These are phyloP conservation scores for Goniozus legneri DNA, from an alignment of 1,140 invertebrate species.

Conservation along the genomic window DNA sequence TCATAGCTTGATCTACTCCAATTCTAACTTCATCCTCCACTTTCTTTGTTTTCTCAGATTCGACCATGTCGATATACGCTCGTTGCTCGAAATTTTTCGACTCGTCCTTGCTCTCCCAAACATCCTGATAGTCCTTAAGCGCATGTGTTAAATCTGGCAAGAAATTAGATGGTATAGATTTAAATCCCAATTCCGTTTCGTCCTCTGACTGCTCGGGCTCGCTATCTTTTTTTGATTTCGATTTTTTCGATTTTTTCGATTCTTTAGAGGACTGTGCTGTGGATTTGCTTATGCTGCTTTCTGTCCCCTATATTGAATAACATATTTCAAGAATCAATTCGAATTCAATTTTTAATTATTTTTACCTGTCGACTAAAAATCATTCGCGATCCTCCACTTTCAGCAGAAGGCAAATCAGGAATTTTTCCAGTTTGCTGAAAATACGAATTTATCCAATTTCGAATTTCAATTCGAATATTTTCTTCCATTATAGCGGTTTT, in stretches of 20 bases:
- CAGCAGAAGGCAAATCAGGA: constrained; percentile 86
- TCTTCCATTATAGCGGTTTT: constrained; percentile 69
- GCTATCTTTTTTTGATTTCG: constrained; percentile 48
- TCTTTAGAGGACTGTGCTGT: constrained; percentile 73
- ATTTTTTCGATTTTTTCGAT: constrained; percentile 68
- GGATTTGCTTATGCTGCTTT: constrained; percentile 73
- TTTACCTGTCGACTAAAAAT: constrained; percentile 74
- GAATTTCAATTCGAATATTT: constrained; percentile 79
- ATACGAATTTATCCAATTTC: constrained; percentile 79
- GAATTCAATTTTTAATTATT: constrained; percentile 6
- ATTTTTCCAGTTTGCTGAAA: constrained; percentile 81
- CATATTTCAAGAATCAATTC: constrained; percentile 1
- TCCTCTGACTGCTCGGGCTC: constrained; percentile 60
- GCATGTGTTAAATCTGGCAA: constrained; percentile 50
- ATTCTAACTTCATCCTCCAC: constrained; percentile 81
- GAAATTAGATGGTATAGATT: constrained; percentile 53
- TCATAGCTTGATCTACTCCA: constrained; percentile 81
- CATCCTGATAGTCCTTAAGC: constrained; percentile 60
- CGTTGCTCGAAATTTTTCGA: constrained; percentile 64
- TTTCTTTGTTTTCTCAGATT: constrained; percentile 75
- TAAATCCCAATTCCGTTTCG: constrained; percentile 58
- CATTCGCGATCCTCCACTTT: constrained; percentile 79
- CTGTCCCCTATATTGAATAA: constrained; percentile 58
- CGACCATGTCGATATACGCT: constrained; percentile 78
- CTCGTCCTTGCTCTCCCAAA: constrained; percentile 82